Base-by-base conservation (phyloP, 2,888 invertebrate genomes). In the Macroteleia sp. region DNA sequence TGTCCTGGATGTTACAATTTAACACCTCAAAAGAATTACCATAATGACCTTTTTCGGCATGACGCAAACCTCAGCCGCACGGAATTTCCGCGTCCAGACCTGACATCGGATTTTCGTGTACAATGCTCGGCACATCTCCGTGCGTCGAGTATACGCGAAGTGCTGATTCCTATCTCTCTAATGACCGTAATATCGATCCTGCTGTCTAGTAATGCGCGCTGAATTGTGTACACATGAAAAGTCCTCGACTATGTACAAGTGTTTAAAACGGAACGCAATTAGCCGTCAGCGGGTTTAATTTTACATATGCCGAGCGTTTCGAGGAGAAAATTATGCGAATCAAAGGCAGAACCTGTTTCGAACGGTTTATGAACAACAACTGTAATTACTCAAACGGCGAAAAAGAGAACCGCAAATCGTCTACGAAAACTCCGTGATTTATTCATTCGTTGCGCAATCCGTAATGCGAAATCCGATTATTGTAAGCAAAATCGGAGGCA, bases 151-250 rank as follows among this genome's bases (percentile, higher is more conserved):
- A 64, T 48, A 66, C 52, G 59, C 70, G 50, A 77, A 77, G 76
- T 77, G 66, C 76, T 66, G 77, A 77, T 77, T 71, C 48, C 77
- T 73, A 77, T 77, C 77, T 77, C 77, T 61, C 71, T 73, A 77
- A 77, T 77, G 77, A 77, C 67, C 71, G 67, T 73, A 66, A 73
- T 77, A 77, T 77, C 77, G 71, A 77, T 67, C 71, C 39, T 44
- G 56, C 62, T 73, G 71, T 70, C 76, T 76, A 70, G 76, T 70
- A 70, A 64, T 76, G 70, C 41, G 64, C 70, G 70, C 64, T 70
- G 76, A 70, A 76, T 77, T 71, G 61, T 77, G 77, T 77, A 77
- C 77, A 77, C 71, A 61, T 62, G 77, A 77, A 71, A 77, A 77
- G 71, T 71, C 67, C 71, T 66, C 71, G 70, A 77, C 59, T 64